Conservation (phyloP, 2,113 vertebrate species). For the pig (Sus scrofa) region T2T-Sscrofa CM000820.6:102427501-102428000, state of each 20-base stretch:
- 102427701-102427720: not conserved
- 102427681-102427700: not conserved
- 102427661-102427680: not conserved
- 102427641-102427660: not conserved
- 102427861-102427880: not conserved
- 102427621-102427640: not conserved
- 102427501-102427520: not conserved
- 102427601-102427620: not conserved
- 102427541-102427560: not conserved
- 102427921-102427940: conserved; percentile 1
- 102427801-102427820: not conserved
- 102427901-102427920: not conserved
- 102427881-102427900: not conserved
- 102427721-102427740: not conserved
- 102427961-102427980: conserved; percentile 1
- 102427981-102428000: not conserved
- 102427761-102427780: not conserved
- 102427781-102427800: conserved; percentile 9
- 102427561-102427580: not conserved
- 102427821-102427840: not conserved
- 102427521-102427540: not conserved
- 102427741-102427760: not conserved
- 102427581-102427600: not conserved
- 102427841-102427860: not conserved
- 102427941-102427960: not conserved